A percentile compares a stretch with the other conserved stretches of the same genome.
Conservation (phyloP, 1,140 invertebrate genomes). For the Neodiprion pinetum region DNA sequence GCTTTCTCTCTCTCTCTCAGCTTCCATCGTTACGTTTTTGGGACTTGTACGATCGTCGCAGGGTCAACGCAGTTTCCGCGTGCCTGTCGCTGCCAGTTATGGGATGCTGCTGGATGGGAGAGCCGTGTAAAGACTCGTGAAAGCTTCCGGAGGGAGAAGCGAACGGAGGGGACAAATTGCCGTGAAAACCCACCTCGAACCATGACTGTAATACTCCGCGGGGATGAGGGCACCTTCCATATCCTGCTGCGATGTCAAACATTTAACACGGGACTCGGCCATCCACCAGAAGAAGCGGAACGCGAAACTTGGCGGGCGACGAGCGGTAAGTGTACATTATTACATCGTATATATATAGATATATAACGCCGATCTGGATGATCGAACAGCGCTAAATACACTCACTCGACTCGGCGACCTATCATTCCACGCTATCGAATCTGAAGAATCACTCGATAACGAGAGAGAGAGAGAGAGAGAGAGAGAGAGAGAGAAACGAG, state of each 20-base stretch:
- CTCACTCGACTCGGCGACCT: constrained; percentile 47
- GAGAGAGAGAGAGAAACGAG: constrained; percentile 27
- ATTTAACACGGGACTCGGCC: constrained; percentile 28
- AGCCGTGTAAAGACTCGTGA: constrained; percentile 59
- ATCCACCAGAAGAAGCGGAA: no score
- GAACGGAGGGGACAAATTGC: constrained; percentile 45
- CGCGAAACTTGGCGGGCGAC: constrained; percentile 42
- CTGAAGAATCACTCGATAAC: constrained; percentile 56
- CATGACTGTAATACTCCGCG: constrained; percentile 27
- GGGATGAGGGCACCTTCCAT: constrained; percentile 23
- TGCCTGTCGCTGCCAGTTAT: not conserved
- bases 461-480: constrained; percentile 30
- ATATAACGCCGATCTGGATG: no score
- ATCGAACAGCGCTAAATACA: constrained; percentile 46
- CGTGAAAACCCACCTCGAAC: constrained; percentile 59
- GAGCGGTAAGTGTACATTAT: constrained; percentile 24
- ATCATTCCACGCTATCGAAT: constrained; percentile 55
- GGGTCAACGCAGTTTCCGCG: not conserved
- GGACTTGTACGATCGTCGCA: not conserved
- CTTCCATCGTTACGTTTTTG: not conserved
- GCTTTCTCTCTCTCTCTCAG: not conserved
- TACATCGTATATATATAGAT: no score
- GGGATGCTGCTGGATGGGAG: not conserved
- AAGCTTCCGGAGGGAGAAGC: constrained; percentile 53
- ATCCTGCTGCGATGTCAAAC: constrained; percentile 51